A percentile compares a stretch with the other conserved stretches of the same genome.
Conservation (phyloP, 2,888 invertebrate species). For the Eilema griseolum region DNA sequence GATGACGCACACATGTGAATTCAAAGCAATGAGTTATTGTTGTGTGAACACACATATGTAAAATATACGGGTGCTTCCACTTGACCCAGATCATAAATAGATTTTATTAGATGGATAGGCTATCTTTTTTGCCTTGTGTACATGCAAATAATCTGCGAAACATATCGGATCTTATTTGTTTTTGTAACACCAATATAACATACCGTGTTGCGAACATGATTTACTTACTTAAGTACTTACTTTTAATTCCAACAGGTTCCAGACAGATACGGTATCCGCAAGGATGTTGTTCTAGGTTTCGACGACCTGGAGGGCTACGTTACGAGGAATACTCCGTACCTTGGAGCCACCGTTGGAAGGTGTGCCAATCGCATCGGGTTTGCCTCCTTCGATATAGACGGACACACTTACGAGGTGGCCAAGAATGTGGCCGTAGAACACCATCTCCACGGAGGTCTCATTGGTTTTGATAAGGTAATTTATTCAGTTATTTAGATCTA, state of each 20-base stretch:
- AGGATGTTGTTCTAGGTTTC: slow-evolving; percentile 94
- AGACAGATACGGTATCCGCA: slow-evolving; percentile 89
- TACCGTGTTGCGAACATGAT: too few relatives aligned
- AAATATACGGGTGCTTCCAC: too few relatives aligned
- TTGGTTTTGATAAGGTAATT: slow-evolving; percentile 92
- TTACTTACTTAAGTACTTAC: too few relatives aligned
- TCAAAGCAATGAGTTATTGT: too few relatives aligned
- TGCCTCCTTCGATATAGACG: slow-evolving; percentile 85
- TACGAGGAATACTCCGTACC: slow-evolving; percentile 87
- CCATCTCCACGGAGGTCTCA: slow-evolving; percentile 94
- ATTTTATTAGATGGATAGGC: too few relatives aligned
- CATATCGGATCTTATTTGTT: too few relatives aligned
- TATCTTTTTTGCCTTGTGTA: too few relatives aligned
- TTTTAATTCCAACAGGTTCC: slow-evolving; percentile 83
- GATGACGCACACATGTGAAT: too few relatives aligned
- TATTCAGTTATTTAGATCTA: background rate
- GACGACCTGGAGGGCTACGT: slow-evolving; percentile 90
- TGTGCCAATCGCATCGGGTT: slow-evolving; percentile 94
- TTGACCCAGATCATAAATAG: too few relatives aligned
- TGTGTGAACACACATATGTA: too few relatives aligned
- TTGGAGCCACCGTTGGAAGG: slow-evolving; percentile 95
- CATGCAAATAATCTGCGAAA: too few relatives aligned
- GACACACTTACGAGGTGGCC: slow-evolving; percentile 88
- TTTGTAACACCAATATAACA: too few relatives aligned
- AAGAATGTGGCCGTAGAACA: slow-evolving; percentile 90